Conservation (phyloP, 2,888 invertebrate species). For the Cheilosia vulpina region DNA sequence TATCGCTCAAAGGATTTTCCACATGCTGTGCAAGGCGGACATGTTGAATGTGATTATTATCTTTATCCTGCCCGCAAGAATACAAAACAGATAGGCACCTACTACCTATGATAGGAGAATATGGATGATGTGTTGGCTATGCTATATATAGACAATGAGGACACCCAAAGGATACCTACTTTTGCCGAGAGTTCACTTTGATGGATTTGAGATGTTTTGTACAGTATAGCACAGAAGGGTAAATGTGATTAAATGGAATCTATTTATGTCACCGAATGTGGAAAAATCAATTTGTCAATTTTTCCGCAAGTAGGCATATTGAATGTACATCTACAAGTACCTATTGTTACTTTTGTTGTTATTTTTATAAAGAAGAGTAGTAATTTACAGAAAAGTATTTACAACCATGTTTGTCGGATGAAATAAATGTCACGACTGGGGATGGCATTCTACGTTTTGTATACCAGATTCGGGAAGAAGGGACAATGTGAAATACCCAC, state of each 20-base stretch:
- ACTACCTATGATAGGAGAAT: conserved; percentile 1
- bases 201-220: conserved; percentile 32
- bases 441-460: too few species aligned
- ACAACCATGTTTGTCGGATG: too few species aligned
- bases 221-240: conserved; percentile 45
- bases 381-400: too few species aligned
- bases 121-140: conserved; percentile 55
- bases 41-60: conserved; percentile 74
- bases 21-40: conserved; percentile 61
- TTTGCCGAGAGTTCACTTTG: conserved; percentile 60
- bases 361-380: too few species aligned
- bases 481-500: too few species aligned
- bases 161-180: conserved; percentile 54
- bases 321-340: too few species aligned
- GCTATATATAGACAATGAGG: conserved; percentile 71
- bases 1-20: conserved; percentile 62
- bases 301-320: neutral
- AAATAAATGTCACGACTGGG: too few species aligned
- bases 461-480: too few species aligned
- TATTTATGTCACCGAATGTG: conserved; percentile 35
- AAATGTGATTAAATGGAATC: conserved; percentile 67
- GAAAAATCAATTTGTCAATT: conserved; percentile 45
- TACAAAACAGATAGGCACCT: conserved; percentile 30
- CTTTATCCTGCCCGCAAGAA: conserved; percentile 36
- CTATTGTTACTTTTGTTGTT: too few species aligned